These are phyloP conservation scores for Sitodiplosis mosellana DNA, from an alignment of 1,140 invertebrate species.

Conservation along the genomic window DNA sequence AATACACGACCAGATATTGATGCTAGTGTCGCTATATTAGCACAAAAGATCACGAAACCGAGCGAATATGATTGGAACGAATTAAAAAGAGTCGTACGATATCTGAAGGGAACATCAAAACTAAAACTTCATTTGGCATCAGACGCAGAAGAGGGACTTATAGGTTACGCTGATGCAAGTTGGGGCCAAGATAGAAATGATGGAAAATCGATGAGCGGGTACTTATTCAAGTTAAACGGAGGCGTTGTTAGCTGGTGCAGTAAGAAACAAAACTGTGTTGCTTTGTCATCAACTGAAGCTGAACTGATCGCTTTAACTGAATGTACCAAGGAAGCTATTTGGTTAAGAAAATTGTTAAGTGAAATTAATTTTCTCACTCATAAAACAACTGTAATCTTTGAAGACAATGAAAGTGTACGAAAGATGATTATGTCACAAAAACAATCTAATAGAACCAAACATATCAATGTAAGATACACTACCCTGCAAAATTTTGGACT, in stretches of 20 bases:
- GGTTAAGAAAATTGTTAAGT: slow-evolving; percentile 7
- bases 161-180: slow-evolving; percentile 7
- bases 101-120: slow-evolving; percentile 17
- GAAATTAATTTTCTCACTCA: background rate
- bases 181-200: no score
- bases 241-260: slow-evolving; percentile 7
- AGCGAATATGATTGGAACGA: background rate
- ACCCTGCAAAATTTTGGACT: slow-evolving; percentile 11
- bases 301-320: slow-evolving; percentile 10
- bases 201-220: slow-evolving; percentile 11
- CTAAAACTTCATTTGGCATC: background rate
- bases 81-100: slow-evolving; percentile 15
- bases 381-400: slow-evolving; percentile 1
- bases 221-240: slow-evolving; percentile 7
- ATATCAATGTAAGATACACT: slow-evolving; percentile 13
- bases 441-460: slow-evolving; percentile 13
- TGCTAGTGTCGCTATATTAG: background rate
- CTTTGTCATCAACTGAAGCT: slow-evolving; percentile 11
- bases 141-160: background rate
- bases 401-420: slow-evolving; percentile 5
- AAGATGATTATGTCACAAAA: slow-evolving; percentile 5
- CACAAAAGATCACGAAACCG: background rate
- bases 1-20: slow-evolving; percentile 8
- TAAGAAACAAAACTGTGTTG: slow-evolving; percentile 9
- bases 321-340: slow-evolving; percentile 8